phyloP scores from a whole-genome alignment of 2,113 vertebrate species.

The Amphiprion ocellaris region DNA sequence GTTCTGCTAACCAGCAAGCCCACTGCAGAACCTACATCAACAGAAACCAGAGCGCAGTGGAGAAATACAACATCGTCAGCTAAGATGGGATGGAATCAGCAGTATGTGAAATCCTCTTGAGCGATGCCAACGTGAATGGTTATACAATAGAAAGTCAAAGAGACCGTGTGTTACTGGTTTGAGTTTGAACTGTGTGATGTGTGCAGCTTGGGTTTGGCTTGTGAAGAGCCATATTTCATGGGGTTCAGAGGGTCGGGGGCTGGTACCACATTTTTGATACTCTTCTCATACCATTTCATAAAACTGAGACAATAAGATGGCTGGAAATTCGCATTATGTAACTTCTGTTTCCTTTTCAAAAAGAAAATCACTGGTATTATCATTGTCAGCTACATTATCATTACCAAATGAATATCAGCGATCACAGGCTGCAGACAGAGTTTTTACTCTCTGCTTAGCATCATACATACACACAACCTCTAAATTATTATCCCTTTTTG shows the following conservation, averaged over 20 bases:
- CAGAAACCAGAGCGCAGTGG: constrained; percentile 47
- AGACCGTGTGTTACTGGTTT: constrained; percentile 62
- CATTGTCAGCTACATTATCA: constrained; percentile 19
- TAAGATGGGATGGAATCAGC: constrained; percentile 50
- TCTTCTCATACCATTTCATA: constrained; percentile 37
- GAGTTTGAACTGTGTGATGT: constrained; percentile 71
- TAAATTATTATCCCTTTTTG: not conserved
- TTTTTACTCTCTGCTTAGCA: not conserved
- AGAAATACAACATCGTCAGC: constrained; percentile 42
- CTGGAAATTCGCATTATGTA: constrained; percentile 34
- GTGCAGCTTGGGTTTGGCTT: constrained; percentile 78
- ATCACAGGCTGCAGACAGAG: constrained; percentile 7
- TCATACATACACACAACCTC: not conserved
- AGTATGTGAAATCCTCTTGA: constrained; percentile 53
- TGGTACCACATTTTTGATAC: constrained; percentile 65
- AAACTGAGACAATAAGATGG: constrained; percentile 60
- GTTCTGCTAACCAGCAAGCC: constrained; percentile 57
- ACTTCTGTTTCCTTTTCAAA: constrained; percentile 18
- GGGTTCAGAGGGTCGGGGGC: constrained; percentile 61
- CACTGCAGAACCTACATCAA: constrained; percentile 47
- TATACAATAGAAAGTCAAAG: constrained; percentile 65
- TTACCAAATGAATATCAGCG: constrained; percentile 24
- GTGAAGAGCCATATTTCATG: constrained; percentile 66
- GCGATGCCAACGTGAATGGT: constrained; percentile 52
- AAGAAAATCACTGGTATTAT: constrained; percentile 34